Evolutionary conservation across 2,888 invertebrate genomes (phyloP).

Genomic region (Gymnocheta viridis): DNA sequence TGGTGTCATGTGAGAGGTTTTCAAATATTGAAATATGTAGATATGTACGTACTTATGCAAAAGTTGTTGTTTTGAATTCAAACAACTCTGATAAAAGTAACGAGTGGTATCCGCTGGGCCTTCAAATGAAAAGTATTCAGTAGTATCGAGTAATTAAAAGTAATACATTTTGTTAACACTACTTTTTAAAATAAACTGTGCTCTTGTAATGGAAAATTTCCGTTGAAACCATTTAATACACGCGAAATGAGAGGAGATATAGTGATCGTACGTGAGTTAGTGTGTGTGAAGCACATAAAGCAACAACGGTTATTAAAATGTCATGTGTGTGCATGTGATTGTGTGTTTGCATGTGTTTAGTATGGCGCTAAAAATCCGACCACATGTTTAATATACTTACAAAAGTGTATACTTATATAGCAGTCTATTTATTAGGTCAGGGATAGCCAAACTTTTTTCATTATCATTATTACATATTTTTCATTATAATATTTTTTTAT

Average conservation of each 20-base stretch:
- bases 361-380: constrained; percentile 15
- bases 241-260: not conserved
- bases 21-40: no score
- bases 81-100: no score
- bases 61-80: no score
- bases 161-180: no score
- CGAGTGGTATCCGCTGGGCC: no score
- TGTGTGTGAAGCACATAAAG: not conserved
- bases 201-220: constrained; percentile 38
- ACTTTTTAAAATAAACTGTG: not conserved
- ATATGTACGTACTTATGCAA: no score
- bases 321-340: not conserved
- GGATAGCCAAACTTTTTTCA: not conserved
- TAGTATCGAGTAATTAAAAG: no score
- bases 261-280: not conserved
- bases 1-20: no score
- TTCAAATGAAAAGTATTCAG: no score
- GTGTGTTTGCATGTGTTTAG: not conserved
- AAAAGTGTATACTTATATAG: not conserved
- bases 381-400: not conserved
- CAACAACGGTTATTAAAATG: not conserved
- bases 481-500: no score
- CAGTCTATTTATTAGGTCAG: not conserved
- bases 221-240: not conserved
- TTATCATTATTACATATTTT: no score